These are phyloP conservation scores for Capreolus pygargus DNA, from an alignment of 2,113 vertebrate species.

Conservation along the genomic window DNA sequence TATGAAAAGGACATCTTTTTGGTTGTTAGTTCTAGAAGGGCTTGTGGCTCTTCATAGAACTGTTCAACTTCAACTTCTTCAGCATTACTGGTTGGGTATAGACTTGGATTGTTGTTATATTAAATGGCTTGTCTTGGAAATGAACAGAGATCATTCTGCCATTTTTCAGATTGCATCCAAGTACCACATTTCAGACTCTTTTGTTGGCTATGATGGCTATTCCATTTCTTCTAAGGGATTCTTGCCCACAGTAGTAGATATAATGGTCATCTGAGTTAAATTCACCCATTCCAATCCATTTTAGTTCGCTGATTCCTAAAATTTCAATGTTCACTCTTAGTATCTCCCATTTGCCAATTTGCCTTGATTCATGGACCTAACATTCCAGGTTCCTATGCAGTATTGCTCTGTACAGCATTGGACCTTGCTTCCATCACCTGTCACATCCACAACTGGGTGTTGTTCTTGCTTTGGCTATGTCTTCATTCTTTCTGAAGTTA, in stretches of 20 bases:
- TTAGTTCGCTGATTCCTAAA: background rate
- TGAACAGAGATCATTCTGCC: background rate
- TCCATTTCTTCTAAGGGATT: background rate
- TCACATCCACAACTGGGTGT: background rate
- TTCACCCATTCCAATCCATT: background rate
- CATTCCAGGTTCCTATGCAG: background rate
- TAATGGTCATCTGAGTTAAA: background rate
- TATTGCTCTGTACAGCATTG: background rate
- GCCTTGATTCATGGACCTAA: background rate
- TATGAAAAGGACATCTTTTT: background rate
- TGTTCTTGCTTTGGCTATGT: background rate
- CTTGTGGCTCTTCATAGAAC: background rate
- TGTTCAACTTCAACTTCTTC: background rate
- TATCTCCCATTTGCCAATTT: background rate
- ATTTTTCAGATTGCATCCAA: background rate
- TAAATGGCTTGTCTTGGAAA: background rate
- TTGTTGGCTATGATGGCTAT: background rate
- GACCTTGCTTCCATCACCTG: background rate
- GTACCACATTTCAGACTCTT: background rate
- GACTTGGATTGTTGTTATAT: background rate
- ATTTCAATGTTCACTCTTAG: background rate
- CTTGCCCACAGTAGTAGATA: background rate
- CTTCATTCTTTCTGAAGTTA: background rate
- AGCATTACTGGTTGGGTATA: background rate
- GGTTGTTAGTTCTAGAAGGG: background rate